Evolutionary conservation across 2,888 invertebrate species (phyloP).

Genomic region (Tachina fera): DNA sequence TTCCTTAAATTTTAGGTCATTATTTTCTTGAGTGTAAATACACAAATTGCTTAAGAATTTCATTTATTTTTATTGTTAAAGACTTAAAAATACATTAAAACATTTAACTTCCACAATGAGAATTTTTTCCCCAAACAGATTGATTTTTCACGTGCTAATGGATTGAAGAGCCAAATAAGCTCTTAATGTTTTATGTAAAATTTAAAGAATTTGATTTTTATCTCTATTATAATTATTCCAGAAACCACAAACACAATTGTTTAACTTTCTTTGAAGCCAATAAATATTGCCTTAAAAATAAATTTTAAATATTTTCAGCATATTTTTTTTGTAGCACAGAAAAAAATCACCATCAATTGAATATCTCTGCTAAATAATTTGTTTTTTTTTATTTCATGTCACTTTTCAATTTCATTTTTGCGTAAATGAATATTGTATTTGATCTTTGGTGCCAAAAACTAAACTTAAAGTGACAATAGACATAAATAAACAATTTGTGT

Average conservation of each 20-base stretch:
- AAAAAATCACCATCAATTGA: neutral
- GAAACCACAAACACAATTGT: neutral
- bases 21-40: too few relatives aligned
- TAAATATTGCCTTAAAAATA: neutral
- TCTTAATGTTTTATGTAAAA: neutral
- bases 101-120: too few relatives aligned
- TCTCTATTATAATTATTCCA: neutral
- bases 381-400: slow-evolving; percentile 18
- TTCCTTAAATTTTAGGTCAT: too few relatives aligned
- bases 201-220: neutral
- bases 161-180: neutral
- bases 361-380: slow-evolving; percentile 39
- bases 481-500: slow-evolving; percentile 5
- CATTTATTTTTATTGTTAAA: too few relatives aligned
- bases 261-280: neutral
- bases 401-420: slow-evolving; percentile 40
- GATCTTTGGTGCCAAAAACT: slow-evolving; percentile 50
- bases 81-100: too few relatives aligned
- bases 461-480: slow-evolving; percentile 51
- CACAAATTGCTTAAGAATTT: too few relatives aligned
- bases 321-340: too few relatives aligned
- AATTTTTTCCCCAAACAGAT: too few relatives aligned
- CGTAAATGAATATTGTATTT: slow-evolving; percentile 37
- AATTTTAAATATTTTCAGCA: neutral
- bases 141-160: neutral